Conservation (phyloP, 2,888 invertebrate genomes). For the Chromoteleia sp. region DNA sequence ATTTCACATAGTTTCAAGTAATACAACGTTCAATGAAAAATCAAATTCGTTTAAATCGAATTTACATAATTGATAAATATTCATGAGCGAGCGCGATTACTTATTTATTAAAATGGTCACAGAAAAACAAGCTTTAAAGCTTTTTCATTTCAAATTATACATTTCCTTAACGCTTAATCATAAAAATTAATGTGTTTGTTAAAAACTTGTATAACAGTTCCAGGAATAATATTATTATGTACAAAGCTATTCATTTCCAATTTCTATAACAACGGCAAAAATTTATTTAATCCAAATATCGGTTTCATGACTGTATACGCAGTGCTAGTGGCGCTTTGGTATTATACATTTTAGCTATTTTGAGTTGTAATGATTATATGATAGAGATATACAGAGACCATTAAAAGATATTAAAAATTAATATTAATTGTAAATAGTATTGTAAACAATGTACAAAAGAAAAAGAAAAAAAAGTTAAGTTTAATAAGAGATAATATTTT, state of each 20-base stretch:
- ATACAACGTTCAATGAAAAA: neutral
- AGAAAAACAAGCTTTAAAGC: neutral
- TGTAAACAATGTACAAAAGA: no score
- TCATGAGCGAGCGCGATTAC: neutral
- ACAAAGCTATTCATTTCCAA: neutral
- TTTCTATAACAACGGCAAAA: neutral
- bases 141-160: neutral
- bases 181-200: slow-evolving; percentile 1
- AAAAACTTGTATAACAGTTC: neutral
- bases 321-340: slow-evolving; percentile 3
- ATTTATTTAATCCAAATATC: neutral
- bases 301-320: neutral
- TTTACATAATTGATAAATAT: slow-evolving; percentile 8
- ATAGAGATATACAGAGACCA: neutral
- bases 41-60: neutral
- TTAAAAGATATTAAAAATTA: neutral
- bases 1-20: neutral
- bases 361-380: neutral
- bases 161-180: neutral
- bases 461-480: neutral
- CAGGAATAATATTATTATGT: neutral
- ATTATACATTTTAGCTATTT: neutral
- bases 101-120: slow-evolving; percentile 4
- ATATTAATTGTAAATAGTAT: neutral
- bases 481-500: neutral